phyloP scores from a whole-genome alignment of 2,113 vertebrate species.

The Corydoras maculifer region DNA sequence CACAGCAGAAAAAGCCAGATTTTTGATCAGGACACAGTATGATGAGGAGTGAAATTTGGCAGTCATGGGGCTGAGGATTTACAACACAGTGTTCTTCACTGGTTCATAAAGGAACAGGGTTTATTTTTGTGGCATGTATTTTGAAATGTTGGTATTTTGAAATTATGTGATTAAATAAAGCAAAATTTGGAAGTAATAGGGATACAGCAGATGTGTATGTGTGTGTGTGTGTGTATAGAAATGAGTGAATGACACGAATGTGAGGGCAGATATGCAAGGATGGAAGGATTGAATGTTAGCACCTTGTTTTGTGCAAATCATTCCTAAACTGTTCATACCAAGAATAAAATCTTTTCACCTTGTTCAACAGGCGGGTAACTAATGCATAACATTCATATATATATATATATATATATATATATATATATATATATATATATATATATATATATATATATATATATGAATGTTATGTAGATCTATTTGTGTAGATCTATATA shows the following conservation, averaged over 20 bases:
- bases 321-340: constrained; percentile 72
- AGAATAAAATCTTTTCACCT: constrained; percentile 76
- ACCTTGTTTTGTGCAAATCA: constrained; percentile 79
- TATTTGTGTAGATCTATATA: constrained; percentile 69
- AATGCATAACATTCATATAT: constrained; percentile 80
- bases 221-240: neutral
- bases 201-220: neutral
- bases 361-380: constrained; percentile 71
- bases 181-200: no score
- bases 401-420: constrained; percentile 73
- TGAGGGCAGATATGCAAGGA: constrained; percentile 43
- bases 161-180: no score
- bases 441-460: constrained; percentile 73
- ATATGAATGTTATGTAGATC: constrained; percentile 61
- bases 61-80: constrained; percentile 1
- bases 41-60: constrained; percentile 1
- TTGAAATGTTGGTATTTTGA: no score
- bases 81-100: constrained; percentile 24
- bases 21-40: neutral
- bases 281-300: constrained; percentile 74
- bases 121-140: neutral
- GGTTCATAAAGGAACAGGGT: neutral
- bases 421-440: constrained; percentile 72
- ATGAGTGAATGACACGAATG: no score
- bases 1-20: neutral